A percentile compares a stretch with the other conserved stretches of the same genome.
phyloP scores from a whole-genome alignment of 2,888 invertebrate species.

The Parnassius mnemosyne region DNA sequence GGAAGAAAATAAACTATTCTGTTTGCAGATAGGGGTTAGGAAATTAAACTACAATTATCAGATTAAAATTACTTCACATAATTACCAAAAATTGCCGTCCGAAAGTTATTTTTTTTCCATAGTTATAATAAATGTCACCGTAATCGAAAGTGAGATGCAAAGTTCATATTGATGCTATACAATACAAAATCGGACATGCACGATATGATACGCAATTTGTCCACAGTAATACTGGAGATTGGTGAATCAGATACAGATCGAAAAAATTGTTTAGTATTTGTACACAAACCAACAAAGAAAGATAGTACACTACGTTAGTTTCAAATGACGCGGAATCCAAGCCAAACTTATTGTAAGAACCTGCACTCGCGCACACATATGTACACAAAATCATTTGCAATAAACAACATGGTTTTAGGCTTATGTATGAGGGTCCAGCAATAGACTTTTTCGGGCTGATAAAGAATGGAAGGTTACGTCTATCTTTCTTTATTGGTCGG shows the following conservation, averaged over 20 bases:
- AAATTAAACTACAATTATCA: slow-evolving; percentile 37
- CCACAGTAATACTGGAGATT: slow-evolving; percentile 18
- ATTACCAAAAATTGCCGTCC: slow-evolving; percentile 42
- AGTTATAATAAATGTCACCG: slow-evolving; percentile 16
- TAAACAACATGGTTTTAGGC: too few species aligned
- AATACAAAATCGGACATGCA: slow-evolving; percentile 12
- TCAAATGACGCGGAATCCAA: too few species aligned
- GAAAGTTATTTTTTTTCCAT: slow-evolving; percentile 29
- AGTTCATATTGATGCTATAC: slow-evolving; percentile 12
- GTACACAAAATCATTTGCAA: too few species aligned
- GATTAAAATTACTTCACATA: slow-evolving; percentile 52
- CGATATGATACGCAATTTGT: not conserved
- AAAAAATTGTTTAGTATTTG: not conserved
- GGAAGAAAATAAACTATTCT: too few species aligned
- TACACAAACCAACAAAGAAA: too few species aligned
- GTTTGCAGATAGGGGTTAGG: not conserved
- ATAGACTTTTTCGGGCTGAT: too few species aligned
- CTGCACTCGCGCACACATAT: too few species aligned
- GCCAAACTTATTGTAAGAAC: too few species aligned
- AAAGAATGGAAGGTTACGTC: too few species aligned
- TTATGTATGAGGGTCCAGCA: too few species aligned
- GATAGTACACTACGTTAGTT: too few species aligned
- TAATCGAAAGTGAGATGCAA: slow-evolving; percentile 1
- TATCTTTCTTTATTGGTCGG: too few species aligned
- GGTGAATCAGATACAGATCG: slow-evolving; percentile 10